A percentile compares a stretch with the other conserved stretches of the same genome.
Evolutionary conservation across 1,140 invertebrate genomes (phyloP).

Genomic region (Belonocnema kinseyi): DNA sequence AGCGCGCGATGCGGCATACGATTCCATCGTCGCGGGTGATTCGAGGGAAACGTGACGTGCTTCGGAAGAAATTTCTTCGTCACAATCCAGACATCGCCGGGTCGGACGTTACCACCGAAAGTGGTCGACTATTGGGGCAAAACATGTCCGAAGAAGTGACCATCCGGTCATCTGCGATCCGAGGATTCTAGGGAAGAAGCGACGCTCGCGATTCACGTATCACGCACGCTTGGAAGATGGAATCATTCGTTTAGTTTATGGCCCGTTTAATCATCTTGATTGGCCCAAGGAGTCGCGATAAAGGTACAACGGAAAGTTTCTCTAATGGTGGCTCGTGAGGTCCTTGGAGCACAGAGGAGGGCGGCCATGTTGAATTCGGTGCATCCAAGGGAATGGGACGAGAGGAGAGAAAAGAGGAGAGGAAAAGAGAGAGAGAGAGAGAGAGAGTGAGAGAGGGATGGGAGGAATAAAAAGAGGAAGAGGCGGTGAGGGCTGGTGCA

Average conservation of each 20-base stretch:
- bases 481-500: constrained; percentile 55
- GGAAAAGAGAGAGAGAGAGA: constrained; percentile 42
- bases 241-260: constrained; percentile 30
- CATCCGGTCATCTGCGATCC: constrained; percentile 8
- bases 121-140: neutral
- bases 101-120: constrained; percentile 11
- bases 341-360: constrained; percentile 24
- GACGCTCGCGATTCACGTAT: constrained; percentile 17
- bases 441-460: constrained; percentile 36
- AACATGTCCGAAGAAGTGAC: neutral
- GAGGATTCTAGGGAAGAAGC: constrained; percentile 6
- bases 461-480: constrained; percentile 37
- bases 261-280: constrained; percentile 34
- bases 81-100: neutral
- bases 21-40: constrained; percentile 11
- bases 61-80: constrained; percentile 10
- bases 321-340: constrained; percentile 47
- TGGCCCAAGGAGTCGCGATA: constrained; percentile 54
- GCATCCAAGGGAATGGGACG: constrained; percentile 33
- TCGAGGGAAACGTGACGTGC: constrained; percentile 11
- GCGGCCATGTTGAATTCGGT: constrained; percentile 63
- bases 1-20: neutral
- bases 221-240: neutral
- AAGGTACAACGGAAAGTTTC: constrained; percentile 47
- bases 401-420: constrained; percentile 40